phyloP scores from a whole-genome alignment of 1,140 invertebrate species.

The Daktulosphaira vitifoliae region DNA sequence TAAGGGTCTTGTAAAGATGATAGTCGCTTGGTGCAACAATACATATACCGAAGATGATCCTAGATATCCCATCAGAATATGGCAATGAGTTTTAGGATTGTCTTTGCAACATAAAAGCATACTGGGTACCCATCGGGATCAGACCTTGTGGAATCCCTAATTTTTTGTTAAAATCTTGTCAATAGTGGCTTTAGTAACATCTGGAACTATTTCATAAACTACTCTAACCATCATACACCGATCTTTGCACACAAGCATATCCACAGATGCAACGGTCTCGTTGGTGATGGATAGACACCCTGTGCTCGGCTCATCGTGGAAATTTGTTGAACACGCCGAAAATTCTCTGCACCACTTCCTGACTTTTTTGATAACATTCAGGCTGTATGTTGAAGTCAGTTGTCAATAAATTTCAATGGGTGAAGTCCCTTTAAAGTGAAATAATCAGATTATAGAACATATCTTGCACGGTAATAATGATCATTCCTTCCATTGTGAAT shows the following conservation, averaged over 20 bases:
- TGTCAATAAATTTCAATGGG: conserved; percentile 6
- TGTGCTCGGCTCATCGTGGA: background rate
- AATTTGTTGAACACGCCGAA: too few species aligned
- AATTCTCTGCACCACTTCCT: too few species aligned
- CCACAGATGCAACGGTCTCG: background rate
- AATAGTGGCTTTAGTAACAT: background rate
- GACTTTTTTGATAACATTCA: too few species aligned
- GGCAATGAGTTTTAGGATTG: background rate
- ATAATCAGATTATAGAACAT: background rate
- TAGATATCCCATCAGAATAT: background rate
- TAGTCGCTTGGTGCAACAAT: background rate
- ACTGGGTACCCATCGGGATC: background rate
- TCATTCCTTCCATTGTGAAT: background rate
- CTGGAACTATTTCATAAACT: background rate
- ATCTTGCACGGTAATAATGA: background rate
- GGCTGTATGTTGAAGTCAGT: too few species aligned
- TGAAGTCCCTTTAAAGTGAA: background rate
- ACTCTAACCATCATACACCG: background rate
- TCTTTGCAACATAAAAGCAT: background rate
- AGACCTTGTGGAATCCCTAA: background rate
- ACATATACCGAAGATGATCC: background rate
- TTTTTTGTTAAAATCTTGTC: background rate
- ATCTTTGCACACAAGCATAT: background rate
- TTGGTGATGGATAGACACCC: background rate
- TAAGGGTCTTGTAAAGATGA: background rate